Percentiles rank a stretch among this genome's conserved stretches.
Evolutionary conservation across 2,797 vertebrate genomes (phyloP).

Genomic region (Micromesistius poutassou): DNA sequence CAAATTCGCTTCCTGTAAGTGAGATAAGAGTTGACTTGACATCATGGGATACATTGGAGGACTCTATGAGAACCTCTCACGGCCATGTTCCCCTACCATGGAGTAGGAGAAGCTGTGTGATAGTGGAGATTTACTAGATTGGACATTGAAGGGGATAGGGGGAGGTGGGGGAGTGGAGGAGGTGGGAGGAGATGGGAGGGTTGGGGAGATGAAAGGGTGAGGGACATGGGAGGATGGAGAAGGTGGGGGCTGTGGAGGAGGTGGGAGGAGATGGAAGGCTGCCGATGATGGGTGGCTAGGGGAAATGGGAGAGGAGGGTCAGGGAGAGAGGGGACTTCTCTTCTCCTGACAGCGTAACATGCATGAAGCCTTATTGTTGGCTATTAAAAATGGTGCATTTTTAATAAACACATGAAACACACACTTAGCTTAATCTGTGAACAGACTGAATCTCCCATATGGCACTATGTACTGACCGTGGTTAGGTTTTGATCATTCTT

Average conservation of each 20-base stretch:
- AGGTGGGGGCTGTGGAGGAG: background rate
- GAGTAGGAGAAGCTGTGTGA: conserved; percentile 6
- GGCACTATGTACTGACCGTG: no score
- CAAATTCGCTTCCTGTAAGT: background rate
- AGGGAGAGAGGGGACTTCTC: background rate
- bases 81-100: background rate
- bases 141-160: background rate
- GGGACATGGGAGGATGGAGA: background rate
- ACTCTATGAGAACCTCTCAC: background rate
- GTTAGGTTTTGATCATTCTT: no score
- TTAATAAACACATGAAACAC: background rate
- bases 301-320: background rate
- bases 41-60: background rate
- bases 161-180: background rate
- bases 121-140: conserved; percentile 17
- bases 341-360: conserved; percentile 2
- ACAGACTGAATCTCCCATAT: background rate
- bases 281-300: background rate
- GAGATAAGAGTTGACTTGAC: background rate
- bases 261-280: background rate
- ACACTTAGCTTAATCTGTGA: background rate
- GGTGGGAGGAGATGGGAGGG: background rate
- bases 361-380: background rate
- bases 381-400: background rate
- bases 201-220: background rate